Evolutionary conservation across 2,797 vertebrate genomes (phyloP).

Genomic region (Myotis planiceps): DNA sequence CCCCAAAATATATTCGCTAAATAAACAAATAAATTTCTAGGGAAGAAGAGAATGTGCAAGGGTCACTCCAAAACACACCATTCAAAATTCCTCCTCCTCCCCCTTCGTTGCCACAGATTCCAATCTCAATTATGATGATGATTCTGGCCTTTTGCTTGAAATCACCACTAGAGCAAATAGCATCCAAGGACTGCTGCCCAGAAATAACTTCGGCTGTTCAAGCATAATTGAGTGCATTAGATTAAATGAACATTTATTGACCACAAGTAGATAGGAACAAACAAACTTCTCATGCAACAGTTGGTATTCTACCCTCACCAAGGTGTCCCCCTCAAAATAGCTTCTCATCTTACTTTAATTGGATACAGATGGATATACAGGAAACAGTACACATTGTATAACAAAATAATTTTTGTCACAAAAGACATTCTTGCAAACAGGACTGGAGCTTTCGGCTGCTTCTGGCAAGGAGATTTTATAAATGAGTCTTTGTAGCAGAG

Average conservation of each 20-base stretch:
- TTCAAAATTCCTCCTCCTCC: neutral
- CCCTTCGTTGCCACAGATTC: neutral
- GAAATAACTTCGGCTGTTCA: neutral
- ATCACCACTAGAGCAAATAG: neutral
- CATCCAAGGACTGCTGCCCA: neutral
- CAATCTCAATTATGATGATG: neutral
- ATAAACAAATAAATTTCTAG: neutral
- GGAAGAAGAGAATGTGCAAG: neutral
- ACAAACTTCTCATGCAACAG: neutral
- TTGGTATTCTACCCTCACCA: neutral
- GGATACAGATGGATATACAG: neutral
- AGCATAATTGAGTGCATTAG: neutral
- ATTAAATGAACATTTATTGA: neutral
- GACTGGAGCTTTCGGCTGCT: neutral
- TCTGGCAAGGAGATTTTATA: neutral
- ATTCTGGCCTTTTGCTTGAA: conserved; percentile 23
- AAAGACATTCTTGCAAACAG: neutral
- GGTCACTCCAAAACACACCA: neutral
- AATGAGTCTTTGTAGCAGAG: conserved; percentile 38
- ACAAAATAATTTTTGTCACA: conserved; percentile 40
- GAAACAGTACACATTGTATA: neutral
- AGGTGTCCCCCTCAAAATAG: neutral
- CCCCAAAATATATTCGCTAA: neutral
- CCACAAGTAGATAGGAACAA: neutral
- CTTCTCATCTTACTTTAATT: conserved; percentile 25